Base-by-base conservation (phyloP, 2,888 invertebrate species). In the Athripsodes cinereus region DNA sequence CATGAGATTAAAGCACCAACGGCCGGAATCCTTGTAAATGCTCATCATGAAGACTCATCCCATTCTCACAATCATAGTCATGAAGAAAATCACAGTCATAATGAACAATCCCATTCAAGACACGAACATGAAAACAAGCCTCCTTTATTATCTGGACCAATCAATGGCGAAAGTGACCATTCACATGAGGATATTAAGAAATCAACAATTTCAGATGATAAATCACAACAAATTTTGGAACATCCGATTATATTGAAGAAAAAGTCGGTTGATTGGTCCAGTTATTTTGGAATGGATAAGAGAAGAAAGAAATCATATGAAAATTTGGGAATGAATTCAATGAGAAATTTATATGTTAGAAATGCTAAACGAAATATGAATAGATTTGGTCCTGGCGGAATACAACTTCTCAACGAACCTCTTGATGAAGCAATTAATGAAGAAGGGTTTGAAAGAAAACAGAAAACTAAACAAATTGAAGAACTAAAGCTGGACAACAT, bases 261-360 rank as follows among this genome's bases (percentile, higher is more conserved):
- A 72, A 92, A 92, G 70, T 89, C 89, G 1, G 83, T 92, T 60
- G 86, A 92, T 67, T 93, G 92, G 92, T 87, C 90, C 0, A 86
- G 90, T 66, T 92, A 93, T 68, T 92, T 92, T 68, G 93, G 93
- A 0, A 81, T 91, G 61, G 91, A 93, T 69, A 83, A 86, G 62
- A 84, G 90, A 59, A 85, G 81, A 71, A 89, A 88, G 71, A 86
- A 87, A 66, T 77, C 82, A 0, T 47, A 52, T 10, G 57, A 55
- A 11, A 49, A 52, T 13, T 13, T 51, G 16, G 52, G 53, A 22
- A 44, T 46, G n/a, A 53, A 49, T 31, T 46, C 47, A n/a, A 22
- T 60, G 16, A 31, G 40, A 19, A 55, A 63, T 22, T 48, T 54
- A 20, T 62, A 62, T 34, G 18, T 52, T 21, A 49, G 57, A 8